These are phyloP conservation scores for Horisme vitalbata DNA, from an alignment of 2,888 invertebrate species.

Conservation along the genomic window DNA sequence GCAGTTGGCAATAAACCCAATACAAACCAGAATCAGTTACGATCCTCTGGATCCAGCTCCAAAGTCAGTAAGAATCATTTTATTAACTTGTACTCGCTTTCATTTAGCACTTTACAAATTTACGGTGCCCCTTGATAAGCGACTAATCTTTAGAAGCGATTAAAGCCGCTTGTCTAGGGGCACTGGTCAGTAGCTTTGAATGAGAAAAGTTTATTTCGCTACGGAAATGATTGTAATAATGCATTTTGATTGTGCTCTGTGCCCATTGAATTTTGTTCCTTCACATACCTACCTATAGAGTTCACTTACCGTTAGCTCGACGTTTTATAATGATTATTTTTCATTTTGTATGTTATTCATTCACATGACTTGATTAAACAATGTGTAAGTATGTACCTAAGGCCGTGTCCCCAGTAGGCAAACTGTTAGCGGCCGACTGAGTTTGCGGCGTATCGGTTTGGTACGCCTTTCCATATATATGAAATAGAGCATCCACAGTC, in stretches of 20 bases:
- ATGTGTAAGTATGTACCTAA: too few relatives aligned
- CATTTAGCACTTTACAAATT: conserved; percentile 51
- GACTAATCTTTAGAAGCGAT: too few relatives aligned
- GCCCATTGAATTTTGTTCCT: conserved; percentile 7
- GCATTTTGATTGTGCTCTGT: conserved; percentile 13
- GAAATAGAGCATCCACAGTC: too few relatives aligned
- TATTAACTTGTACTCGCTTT: conserved; percentile 70
- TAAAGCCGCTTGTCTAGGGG: conserved; percentile 10
- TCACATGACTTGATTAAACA: too few relatives aligned
- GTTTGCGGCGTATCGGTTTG: too few relatives aligned
- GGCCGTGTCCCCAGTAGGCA: too few relatives aligned
- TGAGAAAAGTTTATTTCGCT: conserved; percentile 19
- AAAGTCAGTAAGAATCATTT: conserved; percentile 99
- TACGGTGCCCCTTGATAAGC: conserved; percentile 10
- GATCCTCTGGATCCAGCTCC: conserved; percentile 88
- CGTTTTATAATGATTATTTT: neutral
- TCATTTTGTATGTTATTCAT: conserved; percentile 4
- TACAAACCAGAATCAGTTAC: conserved; percentile 80
- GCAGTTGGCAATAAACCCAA: conserved; percentile 75
- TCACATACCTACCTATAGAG: conserved; percentile 4
- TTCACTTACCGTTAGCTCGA: conserved; percentile 7
- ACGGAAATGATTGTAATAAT: conserved; percentile 13
- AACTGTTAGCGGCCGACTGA: too few relatives aligned
- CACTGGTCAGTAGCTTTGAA: conserved; percentile 21
- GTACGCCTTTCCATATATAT: too few relatives aligned